phyloP scores from a whole-genome alignment of 2,797 vertebrate genomes.

The Sebastes hopkinsi region DNA sequence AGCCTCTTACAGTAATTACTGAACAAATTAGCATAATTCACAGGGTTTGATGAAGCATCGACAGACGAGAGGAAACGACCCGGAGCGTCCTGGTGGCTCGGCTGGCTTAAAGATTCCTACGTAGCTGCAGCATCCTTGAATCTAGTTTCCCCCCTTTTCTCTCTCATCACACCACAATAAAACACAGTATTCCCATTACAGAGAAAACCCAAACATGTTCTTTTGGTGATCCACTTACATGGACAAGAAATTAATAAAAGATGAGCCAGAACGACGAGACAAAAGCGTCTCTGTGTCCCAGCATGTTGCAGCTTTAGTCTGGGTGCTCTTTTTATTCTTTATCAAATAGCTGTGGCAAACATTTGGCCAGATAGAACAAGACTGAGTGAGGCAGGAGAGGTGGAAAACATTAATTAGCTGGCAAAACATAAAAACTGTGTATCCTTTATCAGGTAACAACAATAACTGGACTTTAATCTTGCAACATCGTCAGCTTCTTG shows the following conservation, averaged over 20 bases:
- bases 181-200: conserved; percentile 10
- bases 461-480: no score
- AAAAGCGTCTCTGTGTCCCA: conserved; percentile 37
- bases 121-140: neutral
- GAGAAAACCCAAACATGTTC: conserved; percentile 20
- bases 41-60: conserved; percentile 6
- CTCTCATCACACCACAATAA: conserved; percentile 3
- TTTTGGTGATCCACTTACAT: conserved; percentile 25
- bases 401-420: no score
- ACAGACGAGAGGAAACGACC: conserved; percentile 2
- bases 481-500: no score
- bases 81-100: conserved; percentile 11
- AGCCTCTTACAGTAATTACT: conserved; percentile 7
- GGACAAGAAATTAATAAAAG: conserved; percentile 50
- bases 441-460: no score
- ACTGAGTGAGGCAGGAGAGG: no score
- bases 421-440: no score
- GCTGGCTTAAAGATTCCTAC: no score
- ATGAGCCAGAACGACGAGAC: conserved; percentile 32
- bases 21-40: conserved; percentile 17
- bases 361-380: no score
- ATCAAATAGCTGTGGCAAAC: no score
- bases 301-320: neutral
- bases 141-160: neutral
- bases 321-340: no score